These are phyloP conservation scores for Heliothis peltigera DNA, from an alignment of 2,888 invertebrate species.

Conservation along the genomic window DNA sequence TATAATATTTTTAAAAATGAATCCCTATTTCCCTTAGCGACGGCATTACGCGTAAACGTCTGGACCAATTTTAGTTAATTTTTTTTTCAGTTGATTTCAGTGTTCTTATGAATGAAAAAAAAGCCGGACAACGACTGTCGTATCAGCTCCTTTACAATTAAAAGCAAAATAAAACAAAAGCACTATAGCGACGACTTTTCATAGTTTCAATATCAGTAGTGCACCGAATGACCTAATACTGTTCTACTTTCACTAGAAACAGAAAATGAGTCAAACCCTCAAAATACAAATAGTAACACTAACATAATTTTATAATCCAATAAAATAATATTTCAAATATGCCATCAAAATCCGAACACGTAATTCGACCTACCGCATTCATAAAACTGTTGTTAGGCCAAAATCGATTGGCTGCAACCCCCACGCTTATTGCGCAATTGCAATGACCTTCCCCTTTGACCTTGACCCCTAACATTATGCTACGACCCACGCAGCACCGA, in stretches of 20 bases:
- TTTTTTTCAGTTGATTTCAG: no score
- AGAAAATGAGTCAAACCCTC: neutral
- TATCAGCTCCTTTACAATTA: no score
- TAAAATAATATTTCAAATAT: neutral
- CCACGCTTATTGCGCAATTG: conserved; percentile 71
- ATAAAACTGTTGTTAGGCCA: conserved; percentile 30
- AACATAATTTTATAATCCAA: neutral
- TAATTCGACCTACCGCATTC: conserved; percentile 33
- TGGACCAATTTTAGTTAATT: no score
- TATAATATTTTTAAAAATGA: conserved; percentile 3
- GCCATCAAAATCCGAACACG: conserved; percentile 20
- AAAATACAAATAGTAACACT: neutral
- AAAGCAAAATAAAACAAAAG: no score
- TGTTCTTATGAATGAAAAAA: no score
- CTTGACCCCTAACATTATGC: conserved; percentile 66
- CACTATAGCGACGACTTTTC: no score
- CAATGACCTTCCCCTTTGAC: conserved; percentile 73
- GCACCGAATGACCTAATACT: no score
- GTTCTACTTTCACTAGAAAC: neutral
- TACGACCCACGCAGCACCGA: conserved; percentile 62
- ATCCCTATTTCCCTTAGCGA: no score
- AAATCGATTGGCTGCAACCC: conserved; percentile 61
- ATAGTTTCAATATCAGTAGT: no score
- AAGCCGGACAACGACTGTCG: no score
- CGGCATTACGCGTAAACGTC: no score